Conservation (phyloP, 2,113 vertebrate genomes). For the Gavialis gangeticus region DNA sequence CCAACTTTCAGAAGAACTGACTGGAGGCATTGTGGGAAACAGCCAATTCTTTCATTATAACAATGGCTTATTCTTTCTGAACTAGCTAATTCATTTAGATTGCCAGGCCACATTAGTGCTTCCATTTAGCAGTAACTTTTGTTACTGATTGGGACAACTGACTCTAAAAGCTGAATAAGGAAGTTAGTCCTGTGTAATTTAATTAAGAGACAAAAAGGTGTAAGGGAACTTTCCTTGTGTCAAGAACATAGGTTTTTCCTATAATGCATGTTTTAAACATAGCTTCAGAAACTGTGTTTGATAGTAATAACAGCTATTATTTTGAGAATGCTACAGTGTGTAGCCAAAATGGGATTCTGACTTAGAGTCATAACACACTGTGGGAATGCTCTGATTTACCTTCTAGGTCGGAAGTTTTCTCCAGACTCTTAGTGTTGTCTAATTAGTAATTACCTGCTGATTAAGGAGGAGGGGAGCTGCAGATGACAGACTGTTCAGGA, state of each 20-base stretch:
- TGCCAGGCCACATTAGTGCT: not conserved
- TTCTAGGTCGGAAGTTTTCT: not conserved
- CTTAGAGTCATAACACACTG: not conserved
- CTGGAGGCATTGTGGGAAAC: not conserved
- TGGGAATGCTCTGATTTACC: no score
- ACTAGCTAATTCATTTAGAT: not conserved
- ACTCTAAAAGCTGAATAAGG: constrained; percentile 8
- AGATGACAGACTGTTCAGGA: not conserved
- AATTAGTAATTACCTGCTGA: not conserved
- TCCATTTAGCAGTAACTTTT: constrained; percentile 33
- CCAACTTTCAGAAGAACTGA: not conserved
- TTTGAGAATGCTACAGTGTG: not conserved
- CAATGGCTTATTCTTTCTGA: not conserved
- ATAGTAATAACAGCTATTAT: not conserved
- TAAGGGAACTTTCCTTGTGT: not conserved
- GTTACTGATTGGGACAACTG: not conserved
- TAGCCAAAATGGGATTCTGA: constrained; percentile 1
- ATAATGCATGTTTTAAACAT: not conserved
- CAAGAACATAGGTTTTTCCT: not conserved
- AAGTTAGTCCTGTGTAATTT: not conserved
- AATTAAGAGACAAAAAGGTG: not conserved
- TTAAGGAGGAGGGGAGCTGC: not conserved
- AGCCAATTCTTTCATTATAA: not conserved
- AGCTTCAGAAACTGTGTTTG: constrained; percentile 2
- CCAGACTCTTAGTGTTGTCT: not conserved